Percentiles rank a stretch among this genome's conserved stretches.
phyloP scores from a whole-genome alignment of 2,113 vertebrate species.

The Pangasianodon gigas region DNA sequence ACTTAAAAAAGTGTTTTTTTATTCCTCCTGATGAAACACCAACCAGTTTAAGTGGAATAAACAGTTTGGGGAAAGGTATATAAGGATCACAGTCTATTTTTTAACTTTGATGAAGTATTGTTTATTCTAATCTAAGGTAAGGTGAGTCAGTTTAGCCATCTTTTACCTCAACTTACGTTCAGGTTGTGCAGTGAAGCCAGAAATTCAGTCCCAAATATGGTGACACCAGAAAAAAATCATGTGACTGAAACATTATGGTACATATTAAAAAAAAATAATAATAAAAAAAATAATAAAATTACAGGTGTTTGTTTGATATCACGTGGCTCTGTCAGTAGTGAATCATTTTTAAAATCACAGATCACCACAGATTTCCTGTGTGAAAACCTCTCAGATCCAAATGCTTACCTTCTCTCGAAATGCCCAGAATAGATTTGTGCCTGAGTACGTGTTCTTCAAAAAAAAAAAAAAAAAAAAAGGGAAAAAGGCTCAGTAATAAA shows the following conservation, averaged over 20 bases:
- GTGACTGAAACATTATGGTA: not conserved
- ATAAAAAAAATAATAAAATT: not conserved
- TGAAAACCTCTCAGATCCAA: not conserved
- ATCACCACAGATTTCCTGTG: not conserved
- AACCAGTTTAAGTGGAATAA: too few relatives aligned
- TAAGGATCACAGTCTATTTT: not conserved
- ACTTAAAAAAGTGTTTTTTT: not conserved
- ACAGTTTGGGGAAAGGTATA: not conserved
- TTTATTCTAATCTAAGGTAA: not conserved
- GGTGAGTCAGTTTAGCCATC: not conserved
- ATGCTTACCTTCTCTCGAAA: not conserved
- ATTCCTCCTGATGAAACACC: too few relatives aligned
- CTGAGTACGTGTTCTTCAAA: not conserved
- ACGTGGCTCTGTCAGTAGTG: not conserved
- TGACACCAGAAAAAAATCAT: not conserved
- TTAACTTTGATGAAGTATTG: not conserved
- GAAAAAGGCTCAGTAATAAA: not conserved
- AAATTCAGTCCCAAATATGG: not conserved
- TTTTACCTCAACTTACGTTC: not conserved
- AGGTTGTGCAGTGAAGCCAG: not conserved
- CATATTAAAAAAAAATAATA: not conserved
- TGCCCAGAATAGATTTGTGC: slow-evolving; percentile 6
- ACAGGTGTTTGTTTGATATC: not conserved
- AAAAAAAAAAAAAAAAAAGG: not conserved
- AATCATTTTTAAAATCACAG: slow-evolving; percentile 7